Base-by-base conservation (phyloP, 2,797 vertebrate genomes). In the Thalassophryne amazonica region DNA sequence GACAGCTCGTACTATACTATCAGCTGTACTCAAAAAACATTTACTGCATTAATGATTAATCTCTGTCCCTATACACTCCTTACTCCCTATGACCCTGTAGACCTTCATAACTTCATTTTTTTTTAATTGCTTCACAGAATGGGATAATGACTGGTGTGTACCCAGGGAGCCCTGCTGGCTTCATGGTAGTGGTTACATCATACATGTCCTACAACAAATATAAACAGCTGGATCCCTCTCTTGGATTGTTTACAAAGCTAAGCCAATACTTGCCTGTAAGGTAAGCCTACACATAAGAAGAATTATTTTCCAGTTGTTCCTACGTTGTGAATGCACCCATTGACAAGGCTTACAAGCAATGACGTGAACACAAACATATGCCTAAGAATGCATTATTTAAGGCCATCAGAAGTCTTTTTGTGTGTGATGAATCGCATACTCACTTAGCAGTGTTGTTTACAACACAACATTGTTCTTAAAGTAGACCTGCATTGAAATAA, bases 91-190 rank as follows among this genome's bases (percentile, higher is more conserved):
- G 17, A 51, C 15, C 11, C 6, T 3, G 2, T 2, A 48, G 21
- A 46, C 19, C 3, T 15, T 30, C 46, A 18, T 43, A 20, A 48
- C 14, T 12, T 24, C 41, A 5, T 11, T 0, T 60, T 66, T 57
- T 17, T n/a, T 31, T 42, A 18, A 21, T 20, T 3, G 30, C 53
- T 76, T 34, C 27, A 30, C 71, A 92, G 91, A 92, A 92, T 90
- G 91, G 91, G 43, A 89, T 99, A 38, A 94, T 98, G 90, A 98
- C 96, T 0, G 97, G 97, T 0, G 96, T 99, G 61, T 99, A 96
- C 70, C 97, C 97, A 0, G 95, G 95, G 12, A 99, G 95, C 69
- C 96, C 97, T 10, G 89, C 83, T 33, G 97, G 97, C 7, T 97
- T 97, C 87, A 80, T 96, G 34, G 88, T 98, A 7, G 96, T 99